Evolutionary conservation across 2,113 vertebrate species (phyloP).

Genomic region (Microcebus murinus): DNA sequence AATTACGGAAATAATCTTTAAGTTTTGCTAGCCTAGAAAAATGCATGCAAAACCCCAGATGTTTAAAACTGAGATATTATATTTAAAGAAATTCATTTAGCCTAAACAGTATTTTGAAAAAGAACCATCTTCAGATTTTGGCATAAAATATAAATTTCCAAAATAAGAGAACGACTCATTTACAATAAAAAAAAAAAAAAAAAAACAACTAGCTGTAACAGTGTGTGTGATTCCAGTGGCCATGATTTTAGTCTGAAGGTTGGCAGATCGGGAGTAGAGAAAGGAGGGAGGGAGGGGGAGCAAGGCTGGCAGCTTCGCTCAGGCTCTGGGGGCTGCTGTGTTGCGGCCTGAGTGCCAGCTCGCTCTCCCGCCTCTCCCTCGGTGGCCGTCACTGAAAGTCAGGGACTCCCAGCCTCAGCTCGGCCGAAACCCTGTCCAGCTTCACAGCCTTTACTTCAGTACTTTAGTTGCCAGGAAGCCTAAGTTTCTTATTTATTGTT

Average conservation of each 20-base stretch:
- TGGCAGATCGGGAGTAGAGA: background rate
- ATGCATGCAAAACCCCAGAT: background rate
- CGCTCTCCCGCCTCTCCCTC: too few species aligned
- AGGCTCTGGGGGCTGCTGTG: fast-evolving
- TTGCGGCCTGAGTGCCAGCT: background rate
- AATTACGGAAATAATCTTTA: constrained; percentile 30
- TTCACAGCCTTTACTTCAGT: background rate
- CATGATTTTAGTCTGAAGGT: background rate
- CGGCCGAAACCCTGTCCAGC: background rate
- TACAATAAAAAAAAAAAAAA: background rate
- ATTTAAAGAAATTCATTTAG: constrained; percentile 3
- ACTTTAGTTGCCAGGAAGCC: background rate
- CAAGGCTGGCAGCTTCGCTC: fast-evolving
- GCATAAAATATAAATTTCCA: background rate
- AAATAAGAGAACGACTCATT: background rate
- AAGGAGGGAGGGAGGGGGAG: background rate
- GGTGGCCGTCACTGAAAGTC: background rate
- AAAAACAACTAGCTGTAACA: background rate
- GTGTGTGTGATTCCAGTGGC: fast-evolving
- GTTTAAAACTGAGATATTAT: background rate
- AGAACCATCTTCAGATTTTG: background rate
- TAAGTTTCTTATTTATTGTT: background rate
- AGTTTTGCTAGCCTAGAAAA: background rate
- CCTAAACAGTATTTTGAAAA: constrained; percentile 8
- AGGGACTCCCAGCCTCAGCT: background rate